Conservation (phyloP, 1,140 invertebrate genomes). For the Diabrotica virgifera region DNA sequence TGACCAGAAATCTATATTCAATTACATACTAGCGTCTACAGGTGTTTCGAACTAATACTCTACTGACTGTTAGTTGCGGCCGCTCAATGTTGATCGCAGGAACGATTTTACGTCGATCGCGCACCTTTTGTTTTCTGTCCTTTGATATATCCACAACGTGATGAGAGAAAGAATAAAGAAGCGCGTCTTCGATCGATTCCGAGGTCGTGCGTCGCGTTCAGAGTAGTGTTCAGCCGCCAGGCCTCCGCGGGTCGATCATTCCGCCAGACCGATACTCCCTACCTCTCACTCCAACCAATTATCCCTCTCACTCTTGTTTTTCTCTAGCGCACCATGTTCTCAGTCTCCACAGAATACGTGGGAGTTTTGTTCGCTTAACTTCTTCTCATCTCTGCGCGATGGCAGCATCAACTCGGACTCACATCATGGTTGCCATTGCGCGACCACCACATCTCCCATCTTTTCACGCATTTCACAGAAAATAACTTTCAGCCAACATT, state of each 20-base stretch:
- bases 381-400: slow-evolving; percentile 27
- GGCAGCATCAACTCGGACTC: slow-evolving; percentile 27
- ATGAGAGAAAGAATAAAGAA: slow-evolving; percentile 30
- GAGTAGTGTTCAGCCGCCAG: slow-evolving; percentile 40
- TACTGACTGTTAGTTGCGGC: slow-evolving; percentile 48
- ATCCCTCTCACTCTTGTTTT: not conserved
- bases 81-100: slow-evolving; percentile 42
- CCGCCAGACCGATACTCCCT: slow-evolving; percentile 4
- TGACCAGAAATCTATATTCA: slow-evolving; percentile 38
- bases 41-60: slow-evolving; percentile 50
- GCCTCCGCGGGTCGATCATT: slow-evolving; percentile 9
- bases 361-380: slow-evolving; percentile 20
- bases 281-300: slow-evolving; percentile 9
- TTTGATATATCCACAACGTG: slow-evolving; percentile 19
- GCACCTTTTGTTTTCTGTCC: slow-evolving; percentile 27
- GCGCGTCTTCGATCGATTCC: slow-evolving; percentile 39
- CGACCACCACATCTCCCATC: too few species aligned
- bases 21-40: slow-evolving; percentile 49
- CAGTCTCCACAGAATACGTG: slow-evolving; percentile 20
- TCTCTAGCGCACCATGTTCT: not conserved
- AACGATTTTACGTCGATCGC: slow-evolving; percentile 31
- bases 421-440: not conserved
- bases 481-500: too few species aligned
- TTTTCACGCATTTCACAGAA: too few species aligned
- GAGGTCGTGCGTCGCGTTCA: slow-evolving; percentile 34